These are phyloP conservation scores for Amorpha juglandis DNA, from an alignment of 2,888 invertebrate species.

Conservation along the genomic window DNA sequence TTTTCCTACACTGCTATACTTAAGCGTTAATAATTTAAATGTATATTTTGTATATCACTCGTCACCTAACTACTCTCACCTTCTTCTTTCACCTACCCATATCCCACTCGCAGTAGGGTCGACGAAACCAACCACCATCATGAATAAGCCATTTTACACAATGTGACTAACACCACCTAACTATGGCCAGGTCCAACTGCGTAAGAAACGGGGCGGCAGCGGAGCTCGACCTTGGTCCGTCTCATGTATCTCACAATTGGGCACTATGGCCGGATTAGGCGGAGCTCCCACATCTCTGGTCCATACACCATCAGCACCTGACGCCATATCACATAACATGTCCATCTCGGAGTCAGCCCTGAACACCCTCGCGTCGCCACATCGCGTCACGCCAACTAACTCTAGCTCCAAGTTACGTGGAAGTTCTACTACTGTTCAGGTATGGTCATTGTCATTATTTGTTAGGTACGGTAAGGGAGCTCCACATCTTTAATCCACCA, in stretches of 20 bases:
- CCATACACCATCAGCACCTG: slow-evolving; percentile 67
- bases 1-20: neutral
- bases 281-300: slow-evolving; percentile 75
- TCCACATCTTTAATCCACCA: too few species aligned
- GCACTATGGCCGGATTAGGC: slow-evolving; percentile 67
- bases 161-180: slow-evolving; percentile 48
- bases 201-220: slow-evolving; percentile 84
- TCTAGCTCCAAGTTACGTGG: slow-evolving; percentile 74
- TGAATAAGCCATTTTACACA: slow-evolving; percentile 4
- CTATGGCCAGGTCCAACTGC: slow-evolving; percentile 83
- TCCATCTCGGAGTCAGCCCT: slow-evolving; percentile 96
- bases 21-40: neutral
- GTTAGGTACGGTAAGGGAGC: too few species aligned
- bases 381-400: slow-evolving; percentile 72
- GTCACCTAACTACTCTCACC: neutral
- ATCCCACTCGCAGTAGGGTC: too few species aligned
- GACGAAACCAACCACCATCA: too few species aligned
- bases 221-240: slow-evolving; percentile 93
- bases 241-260: slow-evolving; percentile 91
- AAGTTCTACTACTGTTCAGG: slow-evolving; percentile 80
- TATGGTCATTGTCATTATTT: slow-evolving; percentile 37
- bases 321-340: slow-evolving; percentile 85
- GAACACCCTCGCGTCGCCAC: slow-evolving; percentile 87
- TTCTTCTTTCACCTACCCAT: too few species aligned
- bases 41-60: neutral